Base-by-base conservation (phyloP, 2,113 vertebrate species). In the Macquaria australasica region DNA sequence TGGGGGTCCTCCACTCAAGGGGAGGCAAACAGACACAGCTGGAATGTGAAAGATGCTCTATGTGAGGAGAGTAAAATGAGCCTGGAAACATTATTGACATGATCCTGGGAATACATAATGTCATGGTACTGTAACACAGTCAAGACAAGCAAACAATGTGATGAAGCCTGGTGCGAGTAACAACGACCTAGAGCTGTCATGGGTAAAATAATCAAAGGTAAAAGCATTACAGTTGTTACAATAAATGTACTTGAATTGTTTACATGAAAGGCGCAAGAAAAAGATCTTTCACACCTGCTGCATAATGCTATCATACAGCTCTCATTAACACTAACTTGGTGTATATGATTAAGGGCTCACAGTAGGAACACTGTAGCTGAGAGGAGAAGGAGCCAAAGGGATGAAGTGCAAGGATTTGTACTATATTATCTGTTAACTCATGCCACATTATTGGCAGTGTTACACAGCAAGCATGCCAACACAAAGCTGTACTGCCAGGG, bases 21-120 rank as follows among this genome's bases (percentile, higher is more conserved):
- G 69, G 68, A 88, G 75, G 91, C 77, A 60, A 70, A 77, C n/a
- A 81, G 64, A 78, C 79, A 73, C 79, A 92, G 87, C 86, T 92
- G 85, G 83, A 77, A 87, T 81, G 41, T 81, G 56, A 86, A 82
- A 66, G 77, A 85, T 81, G 70, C 56, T 80, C 59, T 37, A 23
- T 56, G 72, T 41, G 73, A 62, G 39, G 50, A 51, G 59, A 66
- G 72, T 79, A 70, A 80, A 89, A 85, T 53, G 51, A 79, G 78
- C 28, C 3, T 72, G 55, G 50, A 73, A 63, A 85, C 8, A 77
- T 60, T 73, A 48, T 60, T 73, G 39, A 58, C 59, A 45, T 82
- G 62, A 51, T 41, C 79, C 55, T 45, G 66, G 16, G 72, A 84
- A 79, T 59, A 72, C 53, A 86, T 81, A 59, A 87, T 51, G 31